These are phyloP conservation scores for Aldabrachelys gigantea DNA, from an alignment of 2,113 vertebrate genomes.

Conservation along the genomic window DNA sequence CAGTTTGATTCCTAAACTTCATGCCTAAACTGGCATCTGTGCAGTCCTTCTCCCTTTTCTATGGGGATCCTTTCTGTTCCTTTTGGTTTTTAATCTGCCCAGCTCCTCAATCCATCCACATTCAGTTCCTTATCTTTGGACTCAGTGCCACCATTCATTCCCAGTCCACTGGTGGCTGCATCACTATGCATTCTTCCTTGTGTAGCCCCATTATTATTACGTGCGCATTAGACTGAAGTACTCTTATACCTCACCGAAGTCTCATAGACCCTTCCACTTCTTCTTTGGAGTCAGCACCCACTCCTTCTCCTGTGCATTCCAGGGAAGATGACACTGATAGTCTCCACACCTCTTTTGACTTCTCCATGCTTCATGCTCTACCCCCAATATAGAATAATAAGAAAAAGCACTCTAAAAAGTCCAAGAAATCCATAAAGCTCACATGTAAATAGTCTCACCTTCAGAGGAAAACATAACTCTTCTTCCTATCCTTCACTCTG, in stretches of 20 bases:
- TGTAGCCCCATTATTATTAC: not conserved
- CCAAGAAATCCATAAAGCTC: not conserved
- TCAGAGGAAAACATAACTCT: not conserved
- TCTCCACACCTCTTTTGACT: constrained; percentile 42
- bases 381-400: not conserved
- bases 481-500: not conserved
- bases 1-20: not conserved
- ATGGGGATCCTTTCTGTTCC: not conserved
- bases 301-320: not conserved
- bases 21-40: not conserved
- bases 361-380: constrained; percentile 22
- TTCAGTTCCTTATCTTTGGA: not conserved
- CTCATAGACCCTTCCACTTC: not conserved
- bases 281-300: not conserved
- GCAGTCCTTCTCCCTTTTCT: not conserved
- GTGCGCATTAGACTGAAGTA: not conserved
- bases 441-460: not conserved
- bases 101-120: not conserved
- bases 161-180: not conserved
- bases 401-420: not conserved
- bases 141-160: not conserved
- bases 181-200: not conserved
- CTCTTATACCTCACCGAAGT: not conserved
- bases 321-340: constrained; percentile 53
- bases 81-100: not conserved